Conservation (phyloP, 2,113 vertebrate species). For the Garra rufa region DNA sequence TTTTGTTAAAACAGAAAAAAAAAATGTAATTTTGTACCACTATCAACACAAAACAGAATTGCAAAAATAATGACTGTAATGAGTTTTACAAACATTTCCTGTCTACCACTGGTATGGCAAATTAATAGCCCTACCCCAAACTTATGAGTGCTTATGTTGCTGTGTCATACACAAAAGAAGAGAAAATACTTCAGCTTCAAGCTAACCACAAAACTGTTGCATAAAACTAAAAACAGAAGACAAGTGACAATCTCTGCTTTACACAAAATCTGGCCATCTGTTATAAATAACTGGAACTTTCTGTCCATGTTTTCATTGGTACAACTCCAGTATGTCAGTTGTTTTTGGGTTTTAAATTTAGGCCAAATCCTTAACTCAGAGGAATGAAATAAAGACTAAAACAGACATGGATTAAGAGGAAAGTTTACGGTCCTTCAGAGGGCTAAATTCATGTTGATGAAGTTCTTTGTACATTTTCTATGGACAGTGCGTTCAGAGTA, state of each 20-base stretch:
- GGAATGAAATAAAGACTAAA: not conserved
- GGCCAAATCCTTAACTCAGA: not conserved
- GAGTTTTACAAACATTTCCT: not conserved
- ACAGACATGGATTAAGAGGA: not conserved
- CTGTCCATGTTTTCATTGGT: not conserved
- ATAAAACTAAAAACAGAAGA: not conserved
- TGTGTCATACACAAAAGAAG: not conserved
- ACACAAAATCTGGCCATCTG: not conserved
- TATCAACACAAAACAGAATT: not conserved
- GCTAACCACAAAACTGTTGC: not conserved
- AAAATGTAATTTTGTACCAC: not conserved
- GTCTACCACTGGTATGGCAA: not conserved
- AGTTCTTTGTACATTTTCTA: not conserved
- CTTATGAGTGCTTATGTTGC: not conserved
- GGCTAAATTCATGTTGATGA: not conserved
- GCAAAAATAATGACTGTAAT: not conserved
- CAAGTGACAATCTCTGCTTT: not conserved
- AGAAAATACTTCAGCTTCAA: not conserved
- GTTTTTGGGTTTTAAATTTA: constrained; percentile 10
- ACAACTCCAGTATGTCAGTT: not conserved
- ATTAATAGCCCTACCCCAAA: not conserved
- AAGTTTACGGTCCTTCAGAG: not conserved
- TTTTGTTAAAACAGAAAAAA: too few species aligned
- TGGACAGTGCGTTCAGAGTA: not conserved
- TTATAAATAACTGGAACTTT: not conserved